phyloP scores from a whole-genome alignment of 2,888 invertebrate genomes.

The Bugula neritina region DNA sequence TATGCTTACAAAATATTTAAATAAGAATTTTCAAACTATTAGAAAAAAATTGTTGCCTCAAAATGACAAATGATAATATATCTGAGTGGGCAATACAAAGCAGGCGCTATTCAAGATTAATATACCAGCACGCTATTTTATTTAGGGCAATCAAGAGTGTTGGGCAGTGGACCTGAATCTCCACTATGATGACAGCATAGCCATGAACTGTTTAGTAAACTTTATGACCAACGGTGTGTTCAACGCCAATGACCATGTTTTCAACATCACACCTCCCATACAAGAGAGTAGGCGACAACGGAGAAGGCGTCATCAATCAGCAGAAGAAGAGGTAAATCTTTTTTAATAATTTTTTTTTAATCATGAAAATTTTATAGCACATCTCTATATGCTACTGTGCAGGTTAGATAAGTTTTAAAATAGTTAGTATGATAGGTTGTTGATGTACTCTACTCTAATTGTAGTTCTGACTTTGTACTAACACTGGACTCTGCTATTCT shows the following conservation, averaged over 20 bases:
- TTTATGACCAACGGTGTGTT: slow-evolving; percentile 48
- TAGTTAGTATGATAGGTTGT: too few species aligned
- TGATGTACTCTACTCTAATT: too few species aligned
- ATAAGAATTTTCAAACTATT: too few species aligned
- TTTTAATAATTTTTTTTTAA: too few species aligned
- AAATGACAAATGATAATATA: too few species aligned
- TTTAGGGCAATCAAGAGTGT: slow-evolving; percentile 46
- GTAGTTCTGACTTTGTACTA: neutral
- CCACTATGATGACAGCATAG: slow-evolving; percentile 46
- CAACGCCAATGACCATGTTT: slow-evolving; percentile 42
- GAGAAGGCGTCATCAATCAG: slow-evolving; percentile 32
- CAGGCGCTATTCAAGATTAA: too few species aligned
- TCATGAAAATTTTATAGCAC: too few species aligned
- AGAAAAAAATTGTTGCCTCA: too few species aligned
- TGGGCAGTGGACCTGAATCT: slow-evolving; percentile 52
- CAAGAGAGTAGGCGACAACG: slow-evolving; percentile 36
- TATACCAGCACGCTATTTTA: neutral
- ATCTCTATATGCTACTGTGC: too few species aligned
- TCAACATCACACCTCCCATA: slow-evolving; percentile 36
- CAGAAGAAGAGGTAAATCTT: slow-evolving; percentile 20
- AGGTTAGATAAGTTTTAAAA: too few species aligned
- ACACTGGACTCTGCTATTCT: slow-evolving; percentile 1
- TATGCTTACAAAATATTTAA: too few species aligned
- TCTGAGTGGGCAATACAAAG: too few species aligned
- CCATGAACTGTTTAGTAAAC: slow-evolving; percentile 47